Base-by-base conservation (phyloP, 2,888 invertebrate species). In the Neria commutata region DNA sequence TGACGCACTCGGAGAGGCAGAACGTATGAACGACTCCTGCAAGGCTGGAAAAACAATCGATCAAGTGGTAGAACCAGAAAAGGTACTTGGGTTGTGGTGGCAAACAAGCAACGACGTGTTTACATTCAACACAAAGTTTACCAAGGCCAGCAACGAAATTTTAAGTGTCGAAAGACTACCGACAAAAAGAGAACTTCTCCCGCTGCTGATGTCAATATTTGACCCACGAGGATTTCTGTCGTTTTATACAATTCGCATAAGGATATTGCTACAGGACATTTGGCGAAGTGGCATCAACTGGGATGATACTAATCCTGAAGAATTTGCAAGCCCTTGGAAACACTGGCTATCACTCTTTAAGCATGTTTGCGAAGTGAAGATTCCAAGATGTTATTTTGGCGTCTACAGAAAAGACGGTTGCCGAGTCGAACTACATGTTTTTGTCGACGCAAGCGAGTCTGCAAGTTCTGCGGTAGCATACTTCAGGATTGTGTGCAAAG, bases 81-180 rank as follows among this genome's bases (percentile, higher is more conserved):
- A 59, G 17, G 61, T 65, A 16, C 52, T 65, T 1, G 66, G 60
- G 8, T 56, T 63, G 57, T 60, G 59, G 61, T 66, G 66, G 62
- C 16, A 23, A 23, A 59, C 62, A 3, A 11, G 8, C n/a, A 19
- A 42, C 8, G 65, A 65, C 24, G 23, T 45, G 0, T 62, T 63
- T 19, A 61, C 60, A 2, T 62, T 61, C 24, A 58, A 37, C 8
- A 34, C 61, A 10, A 64, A 54, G 24, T 63, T 46, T 26, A 63
- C 60, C 1, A 63, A 61, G 49, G 49, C 58, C 1, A 60, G 19
- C n/a, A 19, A 50, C 25, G 58, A 61, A 11, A 11, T 63, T 19
- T 8, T 60, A 1, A 26, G 25, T n/a, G 61, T 61, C 14, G 45
- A 34, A 1, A 54, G 25, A 34, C 16, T 57, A 11, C 62, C 63